Percentiles rank a stretch among this genome's conserved stretches.
Conservation (phyloP, 2,113 vertebrate species). For the Psilopsiagon aymara region DNA sequence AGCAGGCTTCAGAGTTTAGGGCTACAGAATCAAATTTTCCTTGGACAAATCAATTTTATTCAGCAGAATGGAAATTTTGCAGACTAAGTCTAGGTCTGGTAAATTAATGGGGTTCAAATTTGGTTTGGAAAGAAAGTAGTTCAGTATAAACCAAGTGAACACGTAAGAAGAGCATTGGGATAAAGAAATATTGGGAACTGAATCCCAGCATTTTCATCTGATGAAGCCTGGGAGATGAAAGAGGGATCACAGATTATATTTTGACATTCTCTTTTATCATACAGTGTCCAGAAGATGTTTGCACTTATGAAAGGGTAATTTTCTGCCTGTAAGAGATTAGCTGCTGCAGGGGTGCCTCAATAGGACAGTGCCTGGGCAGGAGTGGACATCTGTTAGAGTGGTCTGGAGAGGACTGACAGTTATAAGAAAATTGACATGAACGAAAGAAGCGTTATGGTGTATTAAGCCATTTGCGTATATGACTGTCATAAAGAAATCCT, state of each 20-base stretch:
- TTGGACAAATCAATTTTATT: neutral
- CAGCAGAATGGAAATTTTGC: neutral
- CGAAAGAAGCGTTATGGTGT: neutral
- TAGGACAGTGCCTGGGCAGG: neutral
- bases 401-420: neutral
- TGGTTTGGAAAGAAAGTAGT: neutral
- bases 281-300: neutral
- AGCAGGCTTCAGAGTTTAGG: neutral
- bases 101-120: neutral
- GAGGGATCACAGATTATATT: neutral
- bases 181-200: fast-evolving
- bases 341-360: neutral
- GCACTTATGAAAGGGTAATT: fast-evolving
- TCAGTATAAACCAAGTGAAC: neutral
- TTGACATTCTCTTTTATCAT: neutral
- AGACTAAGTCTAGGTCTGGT: neutral
- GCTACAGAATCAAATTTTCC: neutral
- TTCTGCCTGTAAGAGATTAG: neutral
- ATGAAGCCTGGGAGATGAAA: neutral
- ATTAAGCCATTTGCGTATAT: neutral
- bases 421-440: neutral
- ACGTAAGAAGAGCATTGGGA: neutral
- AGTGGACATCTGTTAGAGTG: neutral
- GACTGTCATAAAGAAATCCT: neutral
- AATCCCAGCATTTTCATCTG: neutral